Conservation (phyloP, 2,797 vertebrate species). For the Gymnothorax reevesii region DNA sequence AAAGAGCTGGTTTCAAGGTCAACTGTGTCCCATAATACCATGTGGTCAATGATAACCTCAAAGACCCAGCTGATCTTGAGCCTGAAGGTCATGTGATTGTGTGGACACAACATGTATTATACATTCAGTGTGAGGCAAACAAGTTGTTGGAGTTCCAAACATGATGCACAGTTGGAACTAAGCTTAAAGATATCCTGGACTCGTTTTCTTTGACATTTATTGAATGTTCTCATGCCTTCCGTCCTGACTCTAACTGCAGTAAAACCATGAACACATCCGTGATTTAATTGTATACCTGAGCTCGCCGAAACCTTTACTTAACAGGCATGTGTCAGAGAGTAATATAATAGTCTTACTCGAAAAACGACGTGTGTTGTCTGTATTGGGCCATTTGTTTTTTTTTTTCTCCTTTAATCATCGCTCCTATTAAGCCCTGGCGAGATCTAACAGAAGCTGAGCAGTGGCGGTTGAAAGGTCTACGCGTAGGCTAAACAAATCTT, state of each 20-base stretch:
- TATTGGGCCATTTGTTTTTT: constrained; percentile 52
- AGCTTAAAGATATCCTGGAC: too few species aligned
- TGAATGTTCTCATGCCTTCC: not conserved
- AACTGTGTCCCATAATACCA: too few species aligned
- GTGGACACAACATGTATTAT: too few species aligned
- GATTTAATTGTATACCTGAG: not conserved
- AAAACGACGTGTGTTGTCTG: constrained; percentile 22
- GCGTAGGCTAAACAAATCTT: constrained; percentile 20
- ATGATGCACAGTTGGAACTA: too few species aligned
- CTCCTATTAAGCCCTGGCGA: constrained; percentile 23
- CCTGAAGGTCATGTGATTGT: too few species aligned
- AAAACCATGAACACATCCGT: not conserved
- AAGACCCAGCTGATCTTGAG: too few species aligned
- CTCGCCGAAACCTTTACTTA: not conserved
- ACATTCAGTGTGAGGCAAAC: too few species aligned
- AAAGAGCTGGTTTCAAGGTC: too few species aligned
- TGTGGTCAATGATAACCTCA: too few species aligned
- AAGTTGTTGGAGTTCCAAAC: too few species aligned
- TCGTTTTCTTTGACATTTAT: not conserved
- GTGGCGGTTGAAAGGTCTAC: constrained; percentile 43
- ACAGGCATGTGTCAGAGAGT: constrained; percentile 16
- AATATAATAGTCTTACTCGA: not conserved
- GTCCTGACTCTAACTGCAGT: not conserved
- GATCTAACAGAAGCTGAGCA: constrained; percentile 49
- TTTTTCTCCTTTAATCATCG: not conserved